Evolutionary conservation across 2,113 vertebrate species (phyloP), one percentile per base, ranked within the genome.

Genomic region (Myiagra hebetior): DNA sequence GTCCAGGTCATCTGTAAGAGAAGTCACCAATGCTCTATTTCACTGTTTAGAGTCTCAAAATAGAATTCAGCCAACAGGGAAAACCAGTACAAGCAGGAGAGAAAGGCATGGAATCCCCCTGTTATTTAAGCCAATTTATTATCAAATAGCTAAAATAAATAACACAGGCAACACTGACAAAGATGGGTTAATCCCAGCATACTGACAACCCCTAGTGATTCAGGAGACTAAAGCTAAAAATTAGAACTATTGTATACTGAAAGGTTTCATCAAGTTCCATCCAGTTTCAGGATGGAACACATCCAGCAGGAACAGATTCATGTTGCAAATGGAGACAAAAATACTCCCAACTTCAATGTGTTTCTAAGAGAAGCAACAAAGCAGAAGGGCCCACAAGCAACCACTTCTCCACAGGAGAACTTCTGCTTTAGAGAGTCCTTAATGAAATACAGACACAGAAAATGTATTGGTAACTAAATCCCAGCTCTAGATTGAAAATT

Each of bases 251-350:
- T 39, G 10, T 10, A 30, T 13, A 59, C 8, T 49, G 26, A 11
- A 62, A 67, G 31, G 9, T 37, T 20, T 27, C 9, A 17, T 72
- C 16, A 28, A 62, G 28, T 73, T 31, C 15, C 47, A 62, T 23
- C 30, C 79, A 59, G 26, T 55, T 79, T 80, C 10, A 22, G 30
- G 15, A 15, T 0, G 0, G 18, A 31, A 28, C 2, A 80, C 13
- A 50, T 55, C 49, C 80, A 69, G 10, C 15, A 73, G 30, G 9
- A 57, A 33, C 4, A 33, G 4, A 35, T 4, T 41, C 17, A 37
- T 8, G 4, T 23, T 83, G 70, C 18, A 83, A 88, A 78, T 2
- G 4, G 7, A 74, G 55, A 72, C 12, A 73, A 78, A 91, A 73
- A 4, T 30, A 67, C 5, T 69, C 30, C 13, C 17, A 55, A 47